Evolutionary conservation across 2,888 invertebrate genomes (phyloP).

Genomic region (Drosophila macrospina): DNA sequence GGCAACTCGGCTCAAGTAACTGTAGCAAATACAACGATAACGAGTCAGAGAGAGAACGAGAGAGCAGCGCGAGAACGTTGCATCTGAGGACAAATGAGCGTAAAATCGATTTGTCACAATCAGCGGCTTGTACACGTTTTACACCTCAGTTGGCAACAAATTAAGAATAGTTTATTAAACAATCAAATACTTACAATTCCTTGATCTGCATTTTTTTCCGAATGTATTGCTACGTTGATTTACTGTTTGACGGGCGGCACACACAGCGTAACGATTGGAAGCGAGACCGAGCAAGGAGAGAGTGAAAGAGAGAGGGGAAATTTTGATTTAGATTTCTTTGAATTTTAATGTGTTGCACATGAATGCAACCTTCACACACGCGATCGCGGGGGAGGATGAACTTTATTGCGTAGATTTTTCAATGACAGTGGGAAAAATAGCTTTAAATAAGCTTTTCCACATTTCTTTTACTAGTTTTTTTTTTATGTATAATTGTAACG

Average conservation of each 20-base stretch:
- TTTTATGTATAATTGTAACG: constrained; percentile 10
- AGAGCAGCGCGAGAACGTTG: constrained; percentile 32
- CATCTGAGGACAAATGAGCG: constrained; percentile 48
- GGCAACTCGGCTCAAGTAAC: constrained; percentile 54
- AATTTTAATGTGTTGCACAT: constrained; percentile 66
- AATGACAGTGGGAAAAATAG: constrained; percentile 28
- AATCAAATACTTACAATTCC: constrained; percentile 79
- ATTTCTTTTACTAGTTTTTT: constrained; percentile 6
- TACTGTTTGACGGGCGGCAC: constrained; percentile 39
- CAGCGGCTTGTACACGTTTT: constrained; percentile 53
- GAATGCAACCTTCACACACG: constrained; percentile 65
- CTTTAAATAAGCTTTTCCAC: constrained; percentile 10
- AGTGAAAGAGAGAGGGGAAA: constrained; percentile 46
- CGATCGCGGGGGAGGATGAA: constrained; percentile 38
- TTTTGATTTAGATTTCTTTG: constrained; percentile 45
- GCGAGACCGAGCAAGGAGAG: constrained; percentile 14
- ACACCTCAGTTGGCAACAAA: constrained; percentile 29
- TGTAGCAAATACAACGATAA: constrained; percentile 26
- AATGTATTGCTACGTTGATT: constrained; percentile 51
- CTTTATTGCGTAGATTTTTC: constrained; percentile 24
- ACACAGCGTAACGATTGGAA: constrained; percentile 16
- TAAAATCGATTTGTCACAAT: constrained; percentile 76
- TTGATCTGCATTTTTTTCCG: constrained; percentile 81
- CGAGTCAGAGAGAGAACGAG: constrained; percentile 22
- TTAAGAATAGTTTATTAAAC: constrained; percentile 10